Evolutionary conservation across 1,140 invertebrate genomes (phyloP).

Genomic region (Radopholus similis): DNA sequence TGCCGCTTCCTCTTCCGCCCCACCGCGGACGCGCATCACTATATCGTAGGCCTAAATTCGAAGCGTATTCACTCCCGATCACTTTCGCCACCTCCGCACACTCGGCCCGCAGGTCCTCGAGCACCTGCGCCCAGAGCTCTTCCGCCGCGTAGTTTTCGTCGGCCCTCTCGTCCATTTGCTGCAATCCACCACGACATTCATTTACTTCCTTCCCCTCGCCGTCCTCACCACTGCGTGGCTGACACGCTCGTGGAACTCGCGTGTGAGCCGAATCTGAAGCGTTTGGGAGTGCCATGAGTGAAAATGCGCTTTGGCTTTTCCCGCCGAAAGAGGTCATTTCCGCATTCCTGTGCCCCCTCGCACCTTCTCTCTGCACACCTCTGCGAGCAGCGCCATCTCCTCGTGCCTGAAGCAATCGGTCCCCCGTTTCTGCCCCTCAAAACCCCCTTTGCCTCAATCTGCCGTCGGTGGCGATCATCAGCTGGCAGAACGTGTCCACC

Average conservation of each 20-base stretch:
- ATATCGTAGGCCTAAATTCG: not conserved
- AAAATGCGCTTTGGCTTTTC: too few relatives aligned
- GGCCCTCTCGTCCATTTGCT: slow-evolving; percentile 4
- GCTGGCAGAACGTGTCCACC: slow-evolving; percentile 38
- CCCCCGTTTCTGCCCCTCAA: too few relatives aligned
- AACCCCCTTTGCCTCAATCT: too few relatives aligned
- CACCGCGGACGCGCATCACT: not conserved
- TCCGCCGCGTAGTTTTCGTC: slow-evolving; percentile 24
- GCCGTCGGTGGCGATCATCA: slow-evolving; percentile 35
- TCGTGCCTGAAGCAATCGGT: too few relatives aligned
- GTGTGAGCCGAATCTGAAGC: not conserved
- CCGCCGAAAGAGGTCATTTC: too few relatives aligned
- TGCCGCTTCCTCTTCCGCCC: not conserved
- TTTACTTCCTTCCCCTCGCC: not conserved
- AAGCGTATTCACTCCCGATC: too few relatives aligned
- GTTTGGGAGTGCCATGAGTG: too few relatives aligned
- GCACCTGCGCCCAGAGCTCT: slow-evolving; percentile 32
- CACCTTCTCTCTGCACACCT: slow-evolving; percentile 29
- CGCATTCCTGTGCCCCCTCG: too few relatives aligned
- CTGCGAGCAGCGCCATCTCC: slow-evolving; percentile 30
- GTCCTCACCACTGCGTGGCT: slow-evolving; percentile 23
- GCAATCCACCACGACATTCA: too few relatives aligned
- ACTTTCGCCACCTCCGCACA: slow-evolving; percentile 21
- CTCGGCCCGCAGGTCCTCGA: slow-evolving; percentile 34
- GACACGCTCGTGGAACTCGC: slow-evolving; percentile 34